Evolutionary conservation across 2,888 invertebrate species (phyloP).

Genomic region (Vesta saturnalis): DNA sequence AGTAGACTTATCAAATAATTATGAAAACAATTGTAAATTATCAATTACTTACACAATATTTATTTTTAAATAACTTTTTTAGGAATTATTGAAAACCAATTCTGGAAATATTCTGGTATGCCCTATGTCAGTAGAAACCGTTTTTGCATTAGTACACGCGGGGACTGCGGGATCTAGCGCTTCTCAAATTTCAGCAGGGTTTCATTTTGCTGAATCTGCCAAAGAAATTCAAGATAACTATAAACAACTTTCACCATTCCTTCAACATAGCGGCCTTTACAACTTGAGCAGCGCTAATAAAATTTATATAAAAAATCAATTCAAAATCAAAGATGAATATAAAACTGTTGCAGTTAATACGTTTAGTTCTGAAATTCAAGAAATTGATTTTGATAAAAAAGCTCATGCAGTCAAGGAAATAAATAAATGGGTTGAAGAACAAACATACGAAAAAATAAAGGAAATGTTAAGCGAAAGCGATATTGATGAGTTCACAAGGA

Average conservation of each 20-base stretch:
- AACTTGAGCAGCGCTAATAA: constrained; percentile 60
- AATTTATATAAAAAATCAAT: constrained; percentile 69
- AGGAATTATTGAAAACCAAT: background rate
- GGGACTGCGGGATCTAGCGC: constrained; percentile 55
- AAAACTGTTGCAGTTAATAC: constrained; percentile 67
- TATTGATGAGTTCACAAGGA: constrained; percentile 44
- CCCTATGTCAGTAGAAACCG: constrained; percentile 54
- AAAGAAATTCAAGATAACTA: constrained; percentile 21
- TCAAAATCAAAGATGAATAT: constrained; percentile 66
- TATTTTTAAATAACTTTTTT: background rate
- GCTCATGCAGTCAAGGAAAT: constrained; percentile 48
- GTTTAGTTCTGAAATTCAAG: constrained; percentile 70
- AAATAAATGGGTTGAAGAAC: constrained; percentile 56
- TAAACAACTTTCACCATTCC: constrained; percentile 34
- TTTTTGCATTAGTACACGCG: constrained; percentile 52
- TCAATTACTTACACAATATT: too few relatives aligned
- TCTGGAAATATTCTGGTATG: constrained; percentile 52
- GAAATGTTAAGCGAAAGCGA: constrained; percentile 47
- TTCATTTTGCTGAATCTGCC: constrained; percentile 40
- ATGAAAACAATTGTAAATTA: background rate
- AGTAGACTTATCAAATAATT: too few relatives aligned
- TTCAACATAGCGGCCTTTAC: constrained; percentile 31
- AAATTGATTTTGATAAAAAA: constrained; percentile 46
- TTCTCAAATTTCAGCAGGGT: constrained; percentile 43
- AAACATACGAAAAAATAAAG: constrained; percentile 56